Base-by-base conservation (phyloP, 2,113 vertebrate genomes). In the Xiphorhynchus elegans region DNA sequence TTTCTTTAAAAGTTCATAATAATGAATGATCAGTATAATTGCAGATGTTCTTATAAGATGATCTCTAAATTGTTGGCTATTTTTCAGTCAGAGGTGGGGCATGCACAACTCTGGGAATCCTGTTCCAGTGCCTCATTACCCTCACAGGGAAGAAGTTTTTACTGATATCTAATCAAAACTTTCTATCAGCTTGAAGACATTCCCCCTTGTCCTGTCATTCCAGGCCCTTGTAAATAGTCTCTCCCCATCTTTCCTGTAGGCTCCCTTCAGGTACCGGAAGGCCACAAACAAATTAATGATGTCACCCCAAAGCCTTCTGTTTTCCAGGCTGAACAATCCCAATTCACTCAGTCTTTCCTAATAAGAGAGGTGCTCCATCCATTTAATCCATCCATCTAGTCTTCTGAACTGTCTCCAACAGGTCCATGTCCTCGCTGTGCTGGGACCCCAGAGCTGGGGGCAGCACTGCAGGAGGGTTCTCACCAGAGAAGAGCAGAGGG, bases 241-340 rank as follows among this genome's bases (percentile, higher is more conserved):
- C 18, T n/a, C 18, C 24, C 18, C 8, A 67, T 35, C 42, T 35
- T 18, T 18, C 25, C 17, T 29, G 11, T 2, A 1, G 40, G 2
- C 7, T 66, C 1, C 14, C 23, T 64, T 3, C 70, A 66, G 35
- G 11, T 5, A 12, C 29, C 5, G 18, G 1, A 66, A 40, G 5
- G 5, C 7, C 1, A 1, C n/a, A 56, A 14, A 44, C 3, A 23
- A 47, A 47, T 47, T 21, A 47, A 12, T 47, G 47, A 13, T 4
- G 1, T 46, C 13, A 33, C 15, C 9, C 9, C 11, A 7, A 0
- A 63, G 7, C 10, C 49, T 46, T 5, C 26, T 63, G 10, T 39
- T 2, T 6, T 47, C 59, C n/a, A 47, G 23, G 0, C 23, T 18
- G 13, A n/a, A 26, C 49, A 63, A 17, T 3, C 21, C 33, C 21